Percentiles rank a stretch among this genome's conserved stretches.
Conservation (phyloP, 2,888 invertebrate genomes). For the Synergus gifuensis region DNA sequence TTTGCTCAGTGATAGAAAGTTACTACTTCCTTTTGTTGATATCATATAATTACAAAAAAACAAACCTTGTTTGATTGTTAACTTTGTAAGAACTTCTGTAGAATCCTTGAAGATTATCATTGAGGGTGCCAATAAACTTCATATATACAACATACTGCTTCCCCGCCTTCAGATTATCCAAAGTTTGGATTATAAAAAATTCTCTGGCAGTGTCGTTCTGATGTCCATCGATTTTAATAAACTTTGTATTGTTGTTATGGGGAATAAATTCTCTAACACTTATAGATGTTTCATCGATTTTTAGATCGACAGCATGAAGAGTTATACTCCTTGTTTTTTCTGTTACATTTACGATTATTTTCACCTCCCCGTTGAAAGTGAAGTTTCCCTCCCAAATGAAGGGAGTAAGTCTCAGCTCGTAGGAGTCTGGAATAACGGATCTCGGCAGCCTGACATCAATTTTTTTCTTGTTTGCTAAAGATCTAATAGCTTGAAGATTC, state of each 20-base stretch:
- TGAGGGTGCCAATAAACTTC: conserved; percentile 80
- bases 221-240: neutral
- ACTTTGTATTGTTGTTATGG: neutral
- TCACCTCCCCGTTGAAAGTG: conserved; percentile 84
- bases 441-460: conserved; percentile 79
- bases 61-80: conserved; percentile 78
- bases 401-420: conserved; percentile 79
- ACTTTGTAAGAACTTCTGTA: conserved; percentile 81
- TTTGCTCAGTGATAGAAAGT: neutral
- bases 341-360: conserved; percentile 75
- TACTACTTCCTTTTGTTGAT: too few relatives aligned
- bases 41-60: conserved; percentile 47
- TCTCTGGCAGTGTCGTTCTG: neutral
- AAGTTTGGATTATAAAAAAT: conserved; percentile 43
- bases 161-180: conserved; percentile 77
- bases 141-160: conserved; percentile 79
- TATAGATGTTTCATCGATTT: conserved; percentile 61
- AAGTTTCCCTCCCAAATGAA: conserved; percentile 87
- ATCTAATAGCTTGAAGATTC: conserved; percentile 54
- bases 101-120: conserved; percentile 82
- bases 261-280: neutral
- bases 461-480: conserved; percentile 14
- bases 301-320: conserved; percentile 78
- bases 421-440: conserved; percentile 77
- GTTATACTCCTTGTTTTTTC: conserved; percentile 73